A percentile compares a stretch with the other conserved stretches of the same genome.
Conservation (phyloP, 2,888 invertebrate species). For the Pediacus dermestoides region DNA sequence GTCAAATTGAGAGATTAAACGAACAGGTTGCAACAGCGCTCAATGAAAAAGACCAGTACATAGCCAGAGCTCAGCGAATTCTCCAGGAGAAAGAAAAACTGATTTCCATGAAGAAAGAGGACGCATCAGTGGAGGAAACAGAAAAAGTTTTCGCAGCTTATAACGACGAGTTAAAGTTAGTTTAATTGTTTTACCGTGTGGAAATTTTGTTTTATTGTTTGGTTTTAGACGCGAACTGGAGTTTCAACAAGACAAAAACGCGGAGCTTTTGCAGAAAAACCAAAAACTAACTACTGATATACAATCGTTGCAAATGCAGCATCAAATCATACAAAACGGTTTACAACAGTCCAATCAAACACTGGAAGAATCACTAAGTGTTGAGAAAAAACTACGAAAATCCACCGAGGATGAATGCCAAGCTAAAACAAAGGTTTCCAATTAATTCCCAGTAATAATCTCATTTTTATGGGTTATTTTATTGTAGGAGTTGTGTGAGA, state of each 20-base stretch:
- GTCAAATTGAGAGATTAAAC: slow-evolving; percentile 39
- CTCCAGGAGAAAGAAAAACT: slow-evolving; percentile 73
- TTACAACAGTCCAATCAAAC: slow-evolving; percentile 43
- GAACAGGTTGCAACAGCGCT: slow-evolving; percentile 37
- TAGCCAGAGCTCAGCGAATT: slow-evolving; percentile 73
- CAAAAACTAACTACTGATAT: slow-evolving; percentile 51
- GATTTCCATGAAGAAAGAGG: slow-evolving; percentile 49
- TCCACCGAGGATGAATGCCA: slow-evolving; percentile 51
- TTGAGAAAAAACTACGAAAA: slow-evolving; percentile 48
- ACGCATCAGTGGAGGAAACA: slow-evolving; percentile 23
- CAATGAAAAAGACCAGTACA: slow-evolving; percentile 69
- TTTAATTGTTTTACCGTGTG: slow-evolving; percentile 5
- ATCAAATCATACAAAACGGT: slow-evolving; percentile 46
- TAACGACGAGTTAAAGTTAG: slow-evolving; percentile 42
- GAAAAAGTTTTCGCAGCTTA: slow-evolving; percentile 35
- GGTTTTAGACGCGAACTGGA: slow-evolving; percentile 46
- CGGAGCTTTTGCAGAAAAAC: slow-evolving; percentile 51
- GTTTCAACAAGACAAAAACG: slow-evolving; percentile 48
- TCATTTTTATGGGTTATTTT: slow-evolving; percentile 13
- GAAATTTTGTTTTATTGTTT: too few species aligned
- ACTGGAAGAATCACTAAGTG: slow-evolving; percentile 46
- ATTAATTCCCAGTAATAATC: slow-evolving; percentile 2
- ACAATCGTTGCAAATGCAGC: slow-evolving; percentile 43
- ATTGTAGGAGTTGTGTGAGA: slow-evolving; percentile 44
- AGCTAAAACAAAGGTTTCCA: slow-evolving; percentile 36